These are phyloP conservation scores for Falco berigora DNA, from an alignment of 2,797 vertebrate genomes.

Conservation along the genomic window DNA sequence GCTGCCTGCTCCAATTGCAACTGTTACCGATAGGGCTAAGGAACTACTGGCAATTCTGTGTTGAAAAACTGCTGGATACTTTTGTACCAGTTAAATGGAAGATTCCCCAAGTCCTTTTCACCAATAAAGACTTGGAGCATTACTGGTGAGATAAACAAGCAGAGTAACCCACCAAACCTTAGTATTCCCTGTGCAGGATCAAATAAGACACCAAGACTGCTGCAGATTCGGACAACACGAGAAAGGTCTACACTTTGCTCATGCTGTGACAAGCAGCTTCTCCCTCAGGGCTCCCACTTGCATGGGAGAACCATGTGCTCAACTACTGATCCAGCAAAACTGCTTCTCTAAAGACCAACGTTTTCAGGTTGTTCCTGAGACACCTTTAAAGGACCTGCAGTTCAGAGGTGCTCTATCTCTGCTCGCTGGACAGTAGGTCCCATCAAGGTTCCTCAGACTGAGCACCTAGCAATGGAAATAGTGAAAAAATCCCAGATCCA, in stretches of 20 bases:
- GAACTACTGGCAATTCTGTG: not conserved
- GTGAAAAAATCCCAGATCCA: not conserved
- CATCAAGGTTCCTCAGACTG: not conserved
- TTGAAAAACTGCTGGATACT: not conserved
- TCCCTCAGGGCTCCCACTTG: not conserved
- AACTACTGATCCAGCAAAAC: not conserved
- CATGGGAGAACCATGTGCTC: not conserved
- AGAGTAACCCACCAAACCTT: not conserved
- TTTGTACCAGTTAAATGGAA: not conserved
- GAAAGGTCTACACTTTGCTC: not conserved
- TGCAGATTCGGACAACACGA: not conserved
- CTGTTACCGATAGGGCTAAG: fast-evolving
- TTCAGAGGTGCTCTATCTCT: not conserved
- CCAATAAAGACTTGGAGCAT: not conserved
- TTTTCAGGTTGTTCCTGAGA: not conserved
- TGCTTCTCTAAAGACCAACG: not conserved
- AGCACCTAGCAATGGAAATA: not conserved
- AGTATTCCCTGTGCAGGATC: not conserved
- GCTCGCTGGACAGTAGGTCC: not conserved
- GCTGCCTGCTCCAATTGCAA: not conserved
- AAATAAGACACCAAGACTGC: not conserved
- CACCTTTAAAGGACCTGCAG: not conserved
- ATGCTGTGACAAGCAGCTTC: not conserved
- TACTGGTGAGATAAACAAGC: not conserved
- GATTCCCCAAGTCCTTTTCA: not conserved